Percentiles rank a stretch among this genome's conserved stretches.
These are phyloP conservation scores for Ariolimax columbianus DNA, from an alignment of 2,888 invertebrate genomes.

Conservation along the genomic window DNA sequence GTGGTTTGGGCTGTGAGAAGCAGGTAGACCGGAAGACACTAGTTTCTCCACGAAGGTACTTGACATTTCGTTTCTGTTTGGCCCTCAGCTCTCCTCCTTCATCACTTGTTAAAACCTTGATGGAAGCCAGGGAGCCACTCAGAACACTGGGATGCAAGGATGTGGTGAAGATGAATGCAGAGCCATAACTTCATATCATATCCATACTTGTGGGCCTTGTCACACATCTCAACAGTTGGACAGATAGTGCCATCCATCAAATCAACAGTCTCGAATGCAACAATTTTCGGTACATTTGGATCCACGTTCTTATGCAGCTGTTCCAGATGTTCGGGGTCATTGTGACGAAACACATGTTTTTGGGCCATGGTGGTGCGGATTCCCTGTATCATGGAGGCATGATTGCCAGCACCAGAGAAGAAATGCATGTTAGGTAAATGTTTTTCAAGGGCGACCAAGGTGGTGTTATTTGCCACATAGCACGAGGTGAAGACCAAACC, in stretches of 20 bases:
- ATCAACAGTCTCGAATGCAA: slow-evolving; percentile 91
- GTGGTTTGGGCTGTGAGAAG: slow-evolving; percentile 94
- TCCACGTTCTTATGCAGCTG: too few species aligned
- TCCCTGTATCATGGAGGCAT: slow-evolving; percentile 98
- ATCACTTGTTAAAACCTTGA: slow-evolving; percentile 88
- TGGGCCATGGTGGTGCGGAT: slow-evolving; percentile 94
- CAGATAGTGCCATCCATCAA: slow-evolving; percentile 94
- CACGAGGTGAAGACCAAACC: slow-evolving; percentile 96
- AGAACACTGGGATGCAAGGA: slow-evolving; percentile 95
- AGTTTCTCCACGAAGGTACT: slow-evolving; percentile 89
- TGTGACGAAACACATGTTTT: slow-evolving; percentile 96
- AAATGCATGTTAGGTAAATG: slow-evolving; percentile 93
- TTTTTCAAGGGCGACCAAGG: slow-evolving; percentile 92
- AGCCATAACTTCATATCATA: slow-evolving; percentile 94
- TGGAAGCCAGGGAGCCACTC: slow-evolving; percentile 90
- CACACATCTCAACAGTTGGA: slow-evolving; percentile 87
- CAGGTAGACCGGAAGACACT: slow-evolving; percentile 85
- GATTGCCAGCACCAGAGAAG: slow-evolving; percentile 97
- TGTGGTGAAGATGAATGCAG: slow-evolving; percentile 98
- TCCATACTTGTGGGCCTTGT: slow-evolving; percentile 94
- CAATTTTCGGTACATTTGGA: too few species aligned
- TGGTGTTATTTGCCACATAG: slow-evolving; percentile 97
- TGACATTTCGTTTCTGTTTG: slow-evolving; percentile 91
- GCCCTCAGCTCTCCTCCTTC: slow-evolving; percentile 89
- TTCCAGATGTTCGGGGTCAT: slow-evolving; percentile 93